A percentile compares a stretch with the other conserved stretches of the same genome.
Evolutionary conservation across 2,797 vertebrate species (phyloP).

Genomic region (Ctenopoma multispine): DNA sequence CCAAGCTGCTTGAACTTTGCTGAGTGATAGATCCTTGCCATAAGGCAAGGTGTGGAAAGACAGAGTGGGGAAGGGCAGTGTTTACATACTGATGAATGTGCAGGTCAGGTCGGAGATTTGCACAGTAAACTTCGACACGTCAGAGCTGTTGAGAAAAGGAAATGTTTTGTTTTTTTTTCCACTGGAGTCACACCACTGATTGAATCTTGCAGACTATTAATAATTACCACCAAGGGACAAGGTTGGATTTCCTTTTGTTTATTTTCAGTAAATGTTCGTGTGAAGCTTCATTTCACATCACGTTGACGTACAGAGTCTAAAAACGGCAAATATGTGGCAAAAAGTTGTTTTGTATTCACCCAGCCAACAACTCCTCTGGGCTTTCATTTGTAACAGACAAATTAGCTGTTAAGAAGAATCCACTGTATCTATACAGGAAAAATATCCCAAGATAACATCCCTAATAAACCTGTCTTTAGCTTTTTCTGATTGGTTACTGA

Average conservation of each 20-base stretch:
- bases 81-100: constrained; percentile 53
- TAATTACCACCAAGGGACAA: background rate
- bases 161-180: background rate
- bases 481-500: constrained; percentile 27
- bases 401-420: constrained; percentile 11
- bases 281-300: background rate
- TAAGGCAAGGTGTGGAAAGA: constrained; percentile 38
- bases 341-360: constrained; percentile 3
- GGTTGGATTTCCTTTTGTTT: background rate
- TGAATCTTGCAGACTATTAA: background rate
- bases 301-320: background rate
- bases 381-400: constrained; percentile 7
- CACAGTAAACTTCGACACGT: background rate
- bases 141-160: constrained; percentile 2
- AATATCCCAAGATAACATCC: constrained; percentile 26
- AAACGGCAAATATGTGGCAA: background rate
- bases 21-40: constrained; percentile 38
- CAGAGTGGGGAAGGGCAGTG: constrained; percentile 48
- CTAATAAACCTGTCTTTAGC: constrained; percentile 13
- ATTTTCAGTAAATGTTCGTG: background rate
- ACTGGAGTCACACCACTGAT: background rate
- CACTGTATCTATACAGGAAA: constrained; percentile 1
- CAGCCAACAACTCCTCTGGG: background rate
- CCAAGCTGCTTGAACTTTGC: constrained; percentile 33
- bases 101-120: constrained; percentile 30